Evolutionary conservation across 2,113 vertebrate genomes (phyloP).

Genomic region (Xenus cinereus): DNA sequence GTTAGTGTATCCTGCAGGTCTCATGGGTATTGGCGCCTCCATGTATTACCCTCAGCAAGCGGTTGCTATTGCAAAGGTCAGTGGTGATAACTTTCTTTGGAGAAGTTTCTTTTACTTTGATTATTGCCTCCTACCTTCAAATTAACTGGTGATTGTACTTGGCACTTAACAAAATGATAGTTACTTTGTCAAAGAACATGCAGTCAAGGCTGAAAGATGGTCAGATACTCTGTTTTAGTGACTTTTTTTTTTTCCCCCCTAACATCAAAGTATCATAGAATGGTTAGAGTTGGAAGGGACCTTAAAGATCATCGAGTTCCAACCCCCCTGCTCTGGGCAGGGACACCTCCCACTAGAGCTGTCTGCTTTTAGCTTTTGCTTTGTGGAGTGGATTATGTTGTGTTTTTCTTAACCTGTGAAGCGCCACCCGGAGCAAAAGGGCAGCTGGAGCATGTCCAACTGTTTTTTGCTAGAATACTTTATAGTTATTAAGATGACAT

Average conservation of each 20-base stretch:
- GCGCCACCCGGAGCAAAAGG: background rate
- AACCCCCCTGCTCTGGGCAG: background rate
- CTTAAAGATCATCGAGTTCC: background rate
- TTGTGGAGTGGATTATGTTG: background rate
- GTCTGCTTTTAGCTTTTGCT: background rate
- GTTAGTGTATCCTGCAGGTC: constrained; percentile 81
- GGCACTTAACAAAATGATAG: background rate
- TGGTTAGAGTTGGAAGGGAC: background rate
- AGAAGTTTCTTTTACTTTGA: background rate
- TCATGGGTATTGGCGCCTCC: constrained; percentile 87
- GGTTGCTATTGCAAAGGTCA: constrained; percentile 82
- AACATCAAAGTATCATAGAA: background rate
- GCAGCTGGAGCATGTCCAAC: background rate
- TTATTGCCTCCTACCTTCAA: background rate
- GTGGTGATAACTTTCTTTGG: constrained; percentile 17
- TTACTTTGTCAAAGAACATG: background rate
- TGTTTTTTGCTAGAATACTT: background rate
- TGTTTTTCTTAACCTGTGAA: background rate
- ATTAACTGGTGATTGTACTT: background rate
- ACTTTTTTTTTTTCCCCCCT: background rate
- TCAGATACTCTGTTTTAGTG: background rate
- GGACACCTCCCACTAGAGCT: background rate
- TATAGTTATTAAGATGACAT: background rate
- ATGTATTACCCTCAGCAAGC: constrained; percentile 93
- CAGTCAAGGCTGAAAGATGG: background rate